These are phyloP conservation scores for Atta texana DNA, from an alignment of 1,140 invertebrate genomes.

Conservation along the genomic window DNA sequence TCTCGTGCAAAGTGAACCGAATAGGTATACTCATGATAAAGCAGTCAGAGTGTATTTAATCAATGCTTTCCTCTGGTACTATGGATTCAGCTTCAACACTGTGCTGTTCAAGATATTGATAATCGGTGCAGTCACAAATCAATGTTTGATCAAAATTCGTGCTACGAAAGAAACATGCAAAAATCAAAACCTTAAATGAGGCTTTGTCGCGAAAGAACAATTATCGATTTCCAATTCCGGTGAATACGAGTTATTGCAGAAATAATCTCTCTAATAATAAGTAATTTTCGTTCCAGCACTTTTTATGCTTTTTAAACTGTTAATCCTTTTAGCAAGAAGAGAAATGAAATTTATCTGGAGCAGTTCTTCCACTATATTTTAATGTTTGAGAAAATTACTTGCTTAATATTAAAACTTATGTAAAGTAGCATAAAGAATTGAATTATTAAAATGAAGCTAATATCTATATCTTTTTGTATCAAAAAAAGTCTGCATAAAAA, in stretches of 20 bases:
- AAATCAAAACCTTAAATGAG: not conserved
- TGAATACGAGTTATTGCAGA: slow-evolving; percentile 16
- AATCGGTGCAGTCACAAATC: not conserved
- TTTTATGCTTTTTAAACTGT: not conserved
- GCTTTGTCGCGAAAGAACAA: not conserved
- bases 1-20: slow-evolving; percentile 25
- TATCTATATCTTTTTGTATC: not conserved
- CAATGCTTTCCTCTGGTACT: slow-evolving; percentile 2
- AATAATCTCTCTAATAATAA: not conserved
- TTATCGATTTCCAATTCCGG: slow-evolving; percentile 20
- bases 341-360: not conserved
- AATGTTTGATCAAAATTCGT: slow-evolving; percentile 19
- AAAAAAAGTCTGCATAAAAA: not conserved
- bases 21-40: slow-evolving; percentile 20
- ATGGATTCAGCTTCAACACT: slow-evolving; percentile 9
- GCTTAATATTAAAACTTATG: not conserved
- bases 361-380: not conserved
- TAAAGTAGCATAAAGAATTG: not conserved
- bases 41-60: slow-evolving; percentile 42
- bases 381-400: not conserved
- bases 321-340: not conserved
- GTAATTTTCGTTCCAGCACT: not conserved
- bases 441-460: not conserved
- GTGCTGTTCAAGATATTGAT: slow-evolving; percentile 25
- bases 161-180: not conserved